Percentiles rank a stretch among this genome's conserved stretches.
Evolutionary conservation across 2,888 invertebrate species (phyloP).

Genomic region (Chrysolina haemoptera): DNA sequence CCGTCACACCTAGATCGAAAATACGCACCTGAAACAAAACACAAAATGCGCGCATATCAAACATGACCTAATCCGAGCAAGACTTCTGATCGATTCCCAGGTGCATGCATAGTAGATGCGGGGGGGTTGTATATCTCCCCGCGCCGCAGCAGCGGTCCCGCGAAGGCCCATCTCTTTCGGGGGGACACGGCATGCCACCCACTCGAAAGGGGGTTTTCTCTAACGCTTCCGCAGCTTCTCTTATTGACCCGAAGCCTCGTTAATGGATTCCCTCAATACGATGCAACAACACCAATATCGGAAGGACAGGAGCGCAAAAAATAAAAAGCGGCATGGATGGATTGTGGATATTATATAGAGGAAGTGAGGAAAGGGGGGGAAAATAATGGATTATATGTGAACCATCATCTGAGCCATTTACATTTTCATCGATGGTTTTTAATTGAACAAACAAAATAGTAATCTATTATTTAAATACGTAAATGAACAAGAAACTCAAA

Average conservation of each 20-base stretch:
- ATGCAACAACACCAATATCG: conserved; percentile 45
- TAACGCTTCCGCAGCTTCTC: conserved; percentile 61
- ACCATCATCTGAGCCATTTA: not conserved
- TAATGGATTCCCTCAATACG: conserved; percentile 59
- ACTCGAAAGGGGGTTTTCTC: conserved; percentile 57
- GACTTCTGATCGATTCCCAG: conserved; percentile 61
- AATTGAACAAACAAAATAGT: no score
- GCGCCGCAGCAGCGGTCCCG: conserved; percentile 16
- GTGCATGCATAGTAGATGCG: conserved; percentile 59
- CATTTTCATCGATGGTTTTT: not conserved
- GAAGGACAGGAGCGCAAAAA: conserved; percentile 25
- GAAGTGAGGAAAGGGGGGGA: not conserved
- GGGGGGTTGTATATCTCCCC: conserved; percentile 40
- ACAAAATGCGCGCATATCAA: conserved; percentile 58
- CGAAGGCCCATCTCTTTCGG: conserved; percentile 32
- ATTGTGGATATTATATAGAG: not conserved
- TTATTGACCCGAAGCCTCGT: conserved; percentile 63
- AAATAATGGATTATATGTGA: no score
- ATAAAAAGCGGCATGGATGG: conserved; percentile 3
- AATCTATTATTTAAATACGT: no score
- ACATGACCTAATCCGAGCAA: conserved; percentile 59
- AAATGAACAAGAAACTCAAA: no score
- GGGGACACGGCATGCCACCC: conserved; percentile 36
- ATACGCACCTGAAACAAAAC: conserved; percentile 29
- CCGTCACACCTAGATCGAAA: not conserved